These are phyloP conservation scores for Pomatostomus ruficeps DNA, from an alignment of 2,113 vertebrate species.

Conservation along the genomic window DNA sequence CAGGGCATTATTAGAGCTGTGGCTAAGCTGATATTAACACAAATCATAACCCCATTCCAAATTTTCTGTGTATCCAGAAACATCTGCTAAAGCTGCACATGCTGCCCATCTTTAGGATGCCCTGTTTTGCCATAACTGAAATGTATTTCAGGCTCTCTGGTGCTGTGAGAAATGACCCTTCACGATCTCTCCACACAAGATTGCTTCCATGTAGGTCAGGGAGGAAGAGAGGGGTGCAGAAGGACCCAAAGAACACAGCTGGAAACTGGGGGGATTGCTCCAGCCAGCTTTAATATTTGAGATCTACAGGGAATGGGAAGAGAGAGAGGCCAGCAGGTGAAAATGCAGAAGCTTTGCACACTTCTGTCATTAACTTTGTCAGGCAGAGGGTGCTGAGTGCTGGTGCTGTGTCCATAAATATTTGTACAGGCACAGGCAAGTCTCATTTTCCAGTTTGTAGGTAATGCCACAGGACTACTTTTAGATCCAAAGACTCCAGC, in stretches of 20 bases:
- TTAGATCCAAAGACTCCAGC: background rate
- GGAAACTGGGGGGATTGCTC: background rate
- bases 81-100: background rate
- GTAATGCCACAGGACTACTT: background rate
- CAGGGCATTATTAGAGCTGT: background rate
- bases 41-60: background rate
- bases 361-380: background rate
- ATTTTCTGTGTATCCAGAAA: background rate
- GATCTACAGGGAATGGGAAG: background rate
- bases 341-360: background rate
- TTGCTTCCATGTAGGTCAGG: background rate
- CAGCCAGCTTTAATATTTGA: background rate
- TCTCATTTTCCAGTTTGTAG: background rate
- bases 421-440: background rate
- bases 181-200: background rate
- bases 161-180: background rate
- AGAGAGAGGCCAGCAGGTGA: background rate
- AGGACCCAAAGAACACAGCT: background rate
- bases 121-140: background rate
- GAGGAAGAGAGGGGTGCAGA: background rate
- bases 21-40: background rate
- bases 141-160: background rate
- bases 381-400: background rate
- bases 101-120: background rate
- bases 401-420: accelerated